Evolutionary conservation across 2,113 vertebrate genomes (phyloP).

Genomic region (Cyanoderma ruficeps): DNA sequence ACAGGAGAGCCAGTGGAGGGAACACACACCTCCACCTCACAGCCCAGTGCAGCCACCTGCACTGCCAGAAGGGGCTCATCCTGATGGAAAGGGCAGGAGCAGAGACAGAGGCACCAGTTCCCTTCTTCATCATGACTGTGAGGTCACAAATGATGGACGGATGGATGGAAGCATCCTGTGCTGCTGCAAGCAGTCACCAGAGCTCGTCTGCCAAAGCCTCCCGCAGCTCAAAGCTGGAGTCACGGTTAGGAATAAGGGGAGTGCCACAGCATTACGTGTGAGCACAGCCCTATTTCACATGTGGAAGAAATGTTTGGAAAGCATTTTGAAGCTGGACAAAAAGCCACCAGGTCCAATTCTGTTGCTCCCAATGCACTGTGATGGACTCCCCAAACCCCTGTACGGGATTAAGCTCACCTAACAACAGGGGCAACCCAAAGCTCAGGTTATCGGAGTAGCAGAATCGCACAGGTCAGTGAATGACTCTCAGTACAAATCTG

Average conservation of each 20-base stretch:
- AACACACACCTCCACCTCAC: background rate
- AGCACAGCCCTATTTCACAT: background rate
- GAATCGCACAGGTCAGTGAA: background rate
- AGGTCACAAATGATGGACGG: background rate
- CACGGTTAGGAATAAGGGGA: background rate
- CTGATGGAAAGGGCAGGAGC: background rate
- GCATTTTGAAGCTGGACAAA: background rate
- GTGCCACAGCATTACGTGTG: background rate
- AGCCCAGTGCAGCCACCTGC: background rate
- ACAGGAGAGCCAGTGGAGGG: background rate
- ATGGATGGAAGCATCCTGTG: background rate
- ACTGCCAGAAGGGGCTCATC: background rate
- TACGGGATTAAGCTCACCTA: background rate
- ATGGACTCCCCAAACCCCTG: background rate
- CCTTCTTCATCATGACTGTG: background rate
- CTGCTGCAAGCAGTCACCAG: background rate
- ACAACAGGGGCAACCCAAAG: background rate
- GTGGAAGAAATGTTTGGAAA: background rate
- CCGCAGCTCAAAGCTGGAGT: background rate
- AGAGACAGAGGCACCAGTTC: background rate
- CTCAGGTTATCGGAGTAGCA: background rate
- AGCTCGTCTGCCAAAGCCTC: background rate
- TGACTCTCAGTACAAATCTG: background rate
- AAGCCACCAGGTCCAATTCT: background rate
- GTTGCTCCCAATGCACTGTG: background rate